Conservation (phyloP, 2,797 vertebrate genomes). For the Sebastiscus albofasciatus region DNA sequence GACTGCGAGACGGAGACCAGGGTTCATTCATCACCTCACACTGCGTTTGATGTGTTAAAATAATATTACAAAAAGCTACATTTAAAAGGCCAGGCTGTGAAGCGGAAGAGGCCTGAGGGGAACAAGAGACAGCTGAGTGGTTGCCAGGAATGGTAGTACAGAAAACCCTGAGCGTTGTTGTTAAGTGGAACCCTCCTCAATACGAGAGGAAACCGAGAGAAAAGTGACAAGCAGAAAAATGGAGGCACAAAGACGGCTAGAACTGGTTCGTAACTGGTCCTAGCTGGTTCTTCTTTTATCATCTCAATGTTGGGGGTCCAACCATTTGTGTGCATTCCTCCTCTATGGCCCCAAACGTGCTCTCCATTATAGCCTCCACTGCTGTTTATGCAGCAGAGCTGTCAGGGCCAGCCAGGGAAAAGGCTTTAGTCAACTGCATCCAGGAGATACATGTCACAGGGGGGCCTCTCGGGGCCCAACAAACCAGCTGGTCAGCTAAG, state of each 20-base stretch:
- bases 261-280: slow-evolving; percentile 84
- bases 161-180: slow-evolving; percentile 67
- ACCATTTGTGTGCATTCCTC: slow-evolving; percentile 62
- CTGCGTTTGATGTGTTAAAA: slow-evolving; percentile 55
- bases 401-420: slow-evolving; percentile 68
- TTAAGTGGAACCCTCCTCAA: slow-evolving; percentile 68
- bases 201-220: slow-evolving; percentile 71
- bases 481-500: slow-evolving; percentile 62
- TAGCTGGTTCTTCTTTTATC: slow-evolving; percentile 83
- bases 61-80: slow-evolving; percentile 51
- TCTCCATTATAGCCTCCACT: slow-evolving; percentile 41
- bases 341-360: slow-evolving; percentile 53
- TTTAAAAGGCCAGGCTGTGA: slow-evolving; percentile 53
- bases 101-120: slow-evolving; percentile 48
- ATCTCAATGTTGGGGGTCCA: slow-evolving; percentile 63
- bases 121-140: slow-evolving; percentile 37
- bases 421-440: slow-evolving; percentile 60
- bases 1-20: slow-evolving; percentile 37
- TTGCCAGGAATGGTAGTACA: slow-evolving; percentile 70
- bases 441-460: slow-evolving; percentile 77
- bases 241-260: slow-evolving; percentile 71
- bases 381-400: slow-evolving; percentile 69
- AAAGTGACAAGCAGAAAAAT: slow-evolving; percentile 77
- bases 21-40: slow-evolving; percentile 66
- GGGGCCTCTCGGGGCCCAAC: slow-evolving; percentile 59